Base-by-base conservation (phyloP, 2,888 invertebrate species). In the Ophion costatus region DNA sequence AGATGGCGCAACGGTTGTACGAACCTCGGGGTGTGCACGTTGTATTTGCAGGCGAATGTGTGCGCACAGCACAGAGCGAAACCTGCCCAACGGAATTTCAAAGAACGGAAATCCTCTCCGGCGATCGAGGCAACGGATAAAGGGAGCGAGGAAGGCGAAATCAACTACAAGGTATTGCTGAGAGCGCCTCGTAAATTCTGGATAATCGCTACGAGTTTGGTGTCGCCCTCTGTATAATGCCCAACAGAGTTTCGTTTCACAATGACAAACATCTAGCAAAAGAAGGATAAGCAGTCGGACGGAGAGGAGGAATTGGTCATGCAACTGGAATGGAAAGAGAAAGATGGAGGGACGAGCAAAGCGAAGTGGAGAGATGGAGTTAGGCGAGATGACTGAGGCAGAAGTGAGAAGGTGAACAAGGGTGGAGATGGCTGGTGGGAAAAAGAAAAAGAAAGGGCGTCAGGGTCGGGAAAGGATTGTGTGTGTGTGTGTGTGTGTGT, bases 161-260 rank as follows among this genome's bases (percentile, higher is more conserved):
- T 71, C 76, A 56, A 51, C 71, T 67, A n/a, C 22, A 38, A 63
- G 70, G 63, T 59, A 76, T 56, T 63, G 56, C 56, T 66, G 76
- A 14, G 33, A 70, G 80, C 24, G 42, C 14, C 9, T 80, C 88
- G 82, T 89, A 90, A 87, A 89, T 89, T 88, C 74, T 71, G 66
- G 82, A 82, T 89, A 89, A 89, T 89, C 86, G 88, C 85, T 86
- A 80, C 80, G 82, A 85, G 82, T 84, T 79, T 82, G 80, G 51
- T 61, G 42, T n/a, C n/a, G 11, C 59, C 17, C 11, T 29, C 20
- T 42, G n/a, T 51, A 70, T 70, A 63, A 59, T 29, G 38, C 2
- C 38, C 42, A 1, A n/a, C 5, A 45, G 69, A 51, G 70, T 45
- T 51, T 67, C n/a, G 82, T 69, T 67, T 64, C 57, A 61, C 42